A percentile compares a stretch with the other conserved stretches of the same genome.
Conservation (phyloP, 2,113 vertebrate genomes). For the Caloenas nicobarica region DNA sequence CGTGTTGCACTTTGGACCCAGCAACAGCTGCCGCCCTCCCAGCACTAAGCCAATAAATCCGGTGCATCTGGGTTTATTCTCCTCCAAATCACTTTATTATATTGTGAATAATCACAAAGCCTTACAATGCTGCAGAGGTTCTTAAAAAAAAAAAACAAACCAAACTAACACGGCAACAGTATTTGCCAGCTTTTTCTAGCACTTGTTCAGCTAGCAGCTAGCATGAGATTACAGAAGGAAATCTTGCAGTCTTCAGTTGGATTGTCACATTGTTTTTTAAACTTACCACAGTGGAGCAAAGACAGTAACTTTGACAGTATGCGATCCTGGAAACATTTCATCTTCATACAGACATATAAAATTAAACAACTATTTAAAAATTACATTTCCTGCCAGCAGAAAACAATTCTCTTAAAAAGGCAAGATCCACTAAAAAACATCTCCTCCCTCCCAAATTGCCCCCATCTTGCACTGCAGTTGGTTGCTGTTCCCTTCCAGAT, state of each 20-base stretch:
- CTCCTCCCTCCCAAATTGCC: not conserved
- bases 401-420: constrained; percentile 52
- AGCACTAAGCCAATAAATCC: not conserved
- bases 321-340: not conserved
- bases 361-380: constrained; percentile 16
- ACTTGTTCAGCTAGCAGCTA: constrained; percentile 3
- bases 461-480: not conserved
- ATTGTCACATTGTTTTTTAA: constrained; percentile 33
- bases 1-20: not conserved
- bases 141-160: not conserved
- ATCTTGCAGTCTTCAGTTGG: constrained; percentile 14
- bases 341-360: constrained; percentile 22
- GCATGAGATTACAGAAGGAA: not conserved
- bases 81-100: constrained; percentile 60
- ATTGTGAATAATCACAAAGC: constrained; percentile 40
- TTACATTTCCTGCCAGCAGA: constrained; percentile 64
- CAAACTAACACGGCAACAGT: not conserved
- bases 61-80: not conserved
- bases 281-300: constrained; percentile 18
- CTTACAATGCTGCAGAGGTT: constrained; percentile 39
- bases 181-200: constrained; percentile 35
- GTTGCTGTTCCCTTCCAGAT: not conserved
- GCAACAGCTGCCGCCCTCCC: not conserved
- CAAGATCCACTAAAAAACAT: not conserved
- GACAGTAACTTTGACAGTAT: not conserved